Base-by-base conservation (phyloP, 2,797 vertebrate genomes). In the Echeneis naucrates region DNA sequence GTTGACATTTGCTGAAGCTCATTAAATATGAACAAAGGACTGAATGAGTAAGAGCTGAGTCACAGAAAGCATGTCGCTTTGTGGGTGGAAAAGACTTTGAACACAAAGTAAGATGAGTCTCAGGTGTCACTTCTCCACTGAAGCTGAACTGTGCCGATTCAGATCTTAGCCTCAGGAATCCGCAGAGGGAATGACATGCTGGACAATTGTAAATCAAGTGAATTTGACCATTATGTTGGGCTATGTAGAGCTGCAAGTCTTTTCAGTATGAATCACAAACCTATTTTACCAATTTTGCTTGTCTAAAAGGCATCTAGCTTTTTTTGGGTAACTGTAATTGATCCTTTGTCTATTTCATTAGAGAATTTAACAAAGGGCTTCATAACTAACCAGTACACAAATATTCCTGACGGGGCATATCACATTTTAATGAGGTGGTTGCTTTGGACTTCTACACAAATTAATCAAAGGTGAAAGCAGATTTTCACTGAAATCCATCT, bases 41-140 rank as follows among this genome's bases (percentile, higher is more conserved):
- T 45, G n/a, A 38, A 60, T 87, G 82, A 89, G 65, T 86, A 78
- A 90, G 61, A 9, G 75, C 83, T 89, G 86, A 91, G 63, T 86
- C 89, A 88, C 56, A 19, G 30, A 35, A 30, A 47, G 42, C 26
- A 27, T 63, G 61, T 37, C 75, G 67, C 60, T 84, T 64, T 68
- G 72, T 58, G 72, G 83, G 76, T 19, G 76, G 83, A 66, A 70
- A 65, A 79, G 73, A 75, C 64, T 78, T 77, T 52, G 35, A 82
- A 60, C 26, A 69, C 13, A 53, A 57, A 64, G 60, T 70, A 24
- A 24, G 35, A 65, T 0, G n/a, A 35, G 30, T 57, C 67, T 68
- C 51, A 37, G 54, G 69, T 80, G 48, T 88, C 62, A 67, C 51
- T 57, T 63, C 45, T 63, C 26, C 58, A 9, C 53, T 27, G 35